Base-by-base conservation (phyloP, 2,113 vertebrate genomes). In the Lepus timidus region DNA sequence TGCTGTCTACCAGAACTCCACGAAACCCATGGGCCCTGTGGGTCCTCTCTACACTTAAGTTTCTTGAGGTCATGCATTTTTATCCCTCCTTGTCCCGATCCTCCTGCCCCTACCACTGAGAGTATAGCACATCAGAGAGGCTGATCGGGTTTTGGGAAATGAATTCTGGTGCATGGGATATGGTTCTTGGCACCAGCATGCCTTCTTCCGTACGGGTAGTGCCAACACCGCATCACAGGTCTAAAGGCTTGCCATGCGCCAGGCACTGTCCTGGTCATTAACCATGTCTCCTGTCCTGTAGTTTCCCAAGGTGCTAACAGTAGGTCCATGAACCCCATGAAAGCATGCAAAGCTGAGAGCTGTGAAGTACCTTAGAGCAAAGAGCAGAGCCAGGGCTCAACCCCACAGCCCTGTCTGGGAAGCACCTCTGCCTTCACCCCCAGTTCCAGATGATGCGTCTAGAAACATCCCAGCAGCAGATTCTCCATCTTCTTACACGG, bases 161-260 rank as follows among this genome's bases (percentile, higher is more conserved):
- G 13, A 22, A 64, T 29, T 64, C 8, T 23, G 31, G 51, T 68
- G 25, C 23, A 2, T 44, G 27, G 20, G 27, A 6, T 36, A 16
- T 64, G 16, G 65, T 58, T 55, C 44, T 31, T 10, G 17, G 16
- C 12, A 2, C 39, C n/a, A 64, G 23, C 11, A 16, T 17, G 25
- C 29, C 14, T 49, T 16, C 49, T 55, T 58, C 75, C 51, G 17
- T 9, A 79, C 44, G 1, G 12, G 27, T 8, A 23, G 49, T 2
- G 2, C 29, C 51, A 10, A 29, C 0, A 6, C 33, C 76, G 0
- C 7, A 3, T 23, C 33, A 10, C 1, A n/a, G 65, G 3, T 0
- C 75, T 29, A 12, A 85, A n/a, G 70, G 71, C 52, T 62, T 51
- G 31, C 23, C 23, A 1, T 6, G 17, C 51, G 62, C 22, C 51